Evolutionary conservation across 2,113 vertebrate genomes (phyloP), one percentile per base, ranked within the genome.

Genomic region (Urocitellus parryii): DNA sequence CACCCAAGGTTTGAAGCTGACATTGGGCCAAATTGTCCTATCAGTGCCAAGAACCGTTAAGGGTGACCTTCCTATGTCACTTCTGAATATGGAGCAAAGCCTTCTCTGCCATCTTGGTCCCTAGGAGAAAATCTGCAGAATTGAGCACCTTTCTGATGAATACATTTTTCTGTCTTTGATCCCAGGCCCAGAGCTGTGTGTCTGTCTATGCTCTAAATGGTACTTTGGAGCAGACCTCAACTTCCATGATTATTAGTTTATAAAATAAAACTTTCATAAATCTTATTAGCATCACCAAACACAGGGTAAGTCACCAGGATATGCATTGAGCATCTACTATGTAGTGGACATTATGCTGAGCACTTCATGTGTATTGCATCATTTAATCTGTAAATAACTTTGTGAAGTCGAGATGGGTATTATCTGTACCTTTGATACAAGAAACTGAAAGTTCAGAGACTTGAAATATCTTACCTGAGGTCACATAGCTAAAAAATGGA

Each of bases 21-120:
- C 0, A 3, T 0, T 2, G 32, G 61, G 45, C 73, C 10, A 0
- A 34, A 39, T 61, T 18, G 18, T 56, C 32, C 65, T 1, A 0
- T 16, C 4, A 10, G 27, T 4, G 25, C 76, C 2, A 0, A 85
- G 29, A 53, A 45, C 65, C 18, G 0, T 63, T 48, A 5, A 25
- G 25, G 22, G n/a, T 4, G 2, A 42, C 74, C 68, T 20, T 37
- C 5, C 27, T 0, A 0, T n/a, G 42, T 84, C 48, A 1, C 8
- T 65, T 91, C 51, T n/a, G 84, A 48, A 45, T 7, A 2, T 39
- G 0, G 0, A 39, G 78, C 77, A n/a, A 58, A 58, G 56, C 76
- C 72, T 76, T 78, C 70, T 78, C 70, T 39, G 70, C 29, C 0
- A 24, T 68, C 80, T 51, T 53, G 10, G 74, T 82, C 32, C 4